Evolutionary conservation across 2,113 vertebrate species (phyloP).

Genomic region (Corythornis cristatus): DNA sequence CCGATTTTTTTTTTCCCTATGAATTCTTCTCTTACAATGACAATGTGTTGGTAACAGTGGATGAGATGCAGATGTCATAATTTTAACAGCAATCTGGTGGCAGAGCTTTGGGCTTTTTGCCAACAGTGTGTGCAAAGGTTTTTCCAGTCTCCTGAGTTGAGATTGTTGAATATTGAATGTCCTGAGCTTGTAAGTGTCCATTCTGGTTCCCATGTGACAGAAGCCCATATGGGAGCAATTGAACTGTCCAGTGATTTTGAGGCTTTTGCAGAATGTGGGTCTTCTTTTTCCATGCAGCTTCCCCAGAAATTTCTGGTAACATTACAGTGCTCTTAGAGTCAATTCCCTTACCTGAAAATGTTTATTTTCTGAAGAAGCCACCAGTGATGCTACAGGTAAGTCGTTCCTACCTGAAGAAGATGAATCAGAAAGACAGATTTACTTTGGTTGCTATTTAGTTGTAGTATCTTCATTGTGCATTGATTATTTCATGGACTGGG

Average conservation of each 20-base stretch:
- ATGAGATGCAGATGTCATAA: not conserved
- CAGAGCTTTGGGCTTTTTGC: not conserved
- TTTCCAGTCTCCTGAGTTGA: not conserved
- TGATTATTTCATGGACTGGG: not conserved
- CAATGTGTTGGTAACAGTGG: not conserved
- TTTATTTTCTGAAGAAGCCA: not conserved
- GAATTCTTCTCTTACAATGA: not conserved
- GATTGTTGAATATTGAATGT: rapidly evolving
- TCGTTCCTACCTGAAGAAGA: not conserved
- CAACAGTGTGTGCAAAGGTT: too few species aligned
- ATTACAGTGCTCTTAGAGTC: rapidly evolving
- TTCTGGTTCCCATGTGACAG: rapidly evolving
- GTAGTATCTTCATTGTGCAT: not conserved
- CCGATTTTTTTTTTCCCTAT: too few species aligned
- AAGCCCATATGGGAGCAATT: not conserved
- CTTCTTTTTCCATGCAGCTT: not conserved
- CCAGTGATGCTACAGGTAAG: not conserved
- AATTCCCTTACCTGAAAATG: not conserved
- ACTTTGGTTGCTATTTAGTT: not conserved
- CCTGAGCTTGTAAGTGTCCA: not conserved
- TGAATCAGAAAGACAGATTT: not conserved
- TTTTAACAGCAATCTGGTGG: not conserved
- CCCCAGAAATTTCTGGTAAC: not conserved
- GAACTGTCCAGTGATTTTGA: not conserved
- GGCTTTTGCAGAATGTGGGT: not conserved